Conservation (phyloP, 1,140 invertebrate genomes). For the Bombus confusus region DNA sequence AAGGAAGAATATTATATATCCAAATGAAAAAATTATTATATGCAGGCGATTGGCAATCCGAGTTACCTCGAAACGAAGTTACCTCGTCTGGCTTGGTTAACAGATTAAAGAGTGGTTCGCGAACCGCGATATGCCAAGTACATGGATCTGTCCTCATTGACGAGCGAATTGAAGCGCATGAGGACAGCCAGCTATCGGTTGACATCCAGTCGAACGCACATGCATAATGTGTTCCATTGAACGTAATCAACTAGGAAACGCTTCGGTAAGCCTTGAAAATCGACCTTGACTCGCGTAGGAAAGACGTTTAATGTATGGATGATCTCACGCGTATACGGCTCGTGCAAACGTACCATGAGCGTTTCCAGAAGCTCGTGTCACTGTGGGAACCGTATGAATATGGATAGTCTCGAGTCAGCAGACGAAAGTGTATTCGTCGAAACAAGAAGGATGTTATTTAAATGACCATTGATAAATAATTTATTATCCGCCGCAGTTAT, state of each 20-base stretch:
- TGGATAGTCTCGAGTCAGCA: neutral
- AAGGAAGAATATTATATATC: no score
- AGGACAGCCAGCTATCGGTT: slow-evolving; percentile 46
- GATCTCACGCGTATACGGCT: slow-evolving; percentile 40
- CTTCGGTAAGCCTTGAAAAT: slow-evolving; percentile 65
- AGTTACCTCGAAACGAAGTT: neutral
- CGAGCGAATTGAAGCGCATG: slow-evolving; percentile 31
- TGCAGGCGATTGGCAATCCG: neutral
- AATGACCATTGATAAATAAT: slow-evolving; percentile 5
- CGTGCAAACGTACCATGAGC: slow-evolving; percentile 6
- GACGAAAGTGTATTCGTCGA: neutral
- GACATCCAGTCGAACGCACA: slow-evolving; percentile 41
- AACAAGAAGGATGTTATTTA: neutral
- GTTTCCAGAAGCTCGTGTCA: neutral
- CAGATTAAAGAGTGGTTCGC: neutral
- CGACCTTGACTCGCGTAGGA: slow-evolving; percentile 70
- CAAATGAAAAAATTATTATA: neutral
- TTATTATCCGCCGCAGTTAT: neutral
- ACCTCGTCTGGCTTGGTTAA: neutral
- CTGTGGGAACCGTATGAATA: slow-evolving; percentile 8
- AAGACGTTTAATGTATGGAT: slow-evolving; percentile 58
- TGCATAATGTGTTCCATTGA: slow-evolving; percentile 59
- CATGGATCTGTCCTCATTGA: slow-evolving; percentile 1
- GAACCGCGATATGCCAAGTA: neutral
- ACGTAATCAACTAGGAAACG: slow-evolving; percentile 74